A percentile compares a stretch with the other conserved stretches of the same genome.
These are phyloP conservation scores for Notamacropus eugenii DNA, from an alignment of 2,797 vertebrate species.

Conservation along the genomic window DNA sequence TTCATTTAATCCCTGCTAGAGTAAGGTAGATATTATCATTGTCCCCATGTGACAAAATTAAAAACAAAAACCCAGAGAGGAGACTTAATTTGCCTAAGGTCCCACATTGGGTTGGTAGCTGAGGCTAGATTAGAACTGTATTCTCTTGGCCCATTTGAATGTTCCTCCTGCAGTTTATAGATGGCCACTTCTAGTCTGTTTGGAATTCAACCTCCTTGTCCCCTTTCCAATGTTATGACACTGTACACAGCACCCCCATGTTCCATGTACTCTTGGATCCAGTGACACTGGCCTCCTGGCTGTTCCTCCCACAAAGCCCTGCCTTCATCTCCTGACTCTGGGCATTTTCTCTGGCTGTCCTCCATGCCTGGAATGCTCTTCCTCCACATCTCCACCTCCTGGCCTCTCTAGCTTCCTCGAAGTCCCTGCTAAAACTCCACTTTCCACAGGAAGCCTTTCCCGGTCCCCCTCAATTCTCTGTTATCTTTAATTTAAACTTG, in stretches of 20 bases:
- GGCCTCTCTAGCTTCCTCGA: background rate
- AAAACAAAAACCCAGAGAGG: background rate
- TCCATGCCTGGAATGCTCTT: background rate
- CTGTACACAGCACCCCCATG: background rate
- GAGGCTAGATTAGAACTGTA: background rate
- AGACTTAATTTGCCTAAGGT: background rate
- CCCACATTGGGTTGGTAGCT: background rate
- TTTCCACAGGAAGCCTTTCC: background rate
- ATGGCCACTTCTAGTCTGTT: background rate
- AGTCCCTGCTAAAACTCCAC: background rate
- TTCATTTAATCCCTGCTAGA: background rate
- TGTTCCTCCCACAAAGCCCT: background rate
- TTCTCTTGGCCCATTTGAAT: background rate
- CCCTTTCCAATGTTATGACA: background rate
- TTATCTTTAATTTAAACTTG: background rate
- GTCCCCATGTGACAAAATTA: background rate
- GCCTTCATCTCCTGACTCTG: background rate
- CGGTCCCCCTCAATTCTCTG: background rate
- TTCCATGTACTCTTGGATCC: background rate
- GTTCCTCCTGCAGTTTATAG: background rate
- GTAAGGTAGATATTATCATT: background rate
- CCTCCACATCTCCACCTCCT: background rate
- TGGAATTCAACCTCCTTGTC: background rate
- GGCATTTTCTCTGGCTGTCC: background rate
- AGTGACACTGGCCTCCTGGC: background rate